Base-by-base conservation (phyloP, 2,888 invertebrate species). In the Caenorhabditis panamensis region DNA sequence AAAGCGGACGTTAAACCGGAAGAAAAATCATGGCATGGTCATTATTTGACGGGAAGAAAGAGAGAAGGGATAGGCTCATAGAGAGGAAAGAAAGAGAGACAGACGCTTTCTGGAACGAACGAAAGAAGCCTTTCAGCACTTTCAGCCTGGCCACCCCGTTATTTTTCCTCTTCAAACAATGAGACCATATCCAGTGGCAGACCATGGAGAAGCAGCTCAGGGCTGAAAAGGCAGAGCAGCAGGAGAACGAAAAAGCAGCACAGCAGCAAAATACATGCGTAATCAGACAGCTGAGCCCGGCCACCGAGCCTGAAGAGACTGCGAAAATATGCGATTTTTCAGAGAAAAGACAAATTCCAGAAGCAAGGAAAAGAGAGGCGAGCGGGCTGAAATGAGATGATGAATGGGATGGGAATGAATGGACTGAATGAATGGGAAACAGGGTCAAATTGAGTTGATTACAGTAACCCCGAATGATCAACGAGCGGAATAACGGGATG, bases 221-320 rank as follows among this genome's bases (percentile, higher is more conserved):
- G 16, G 44, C 31, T 16, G 36, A 63, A 59, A 59, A 20, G 54
- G 58, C 26, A 59, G 24, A 59, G 44, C 11, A 11, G 36, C 20
- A 54, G 20, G 20, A 49, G 37, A 37, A 41, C 41, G 58, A 53
- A 16, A 53, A 53, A 56, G 18, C 56, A 56, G 56, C 56, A 56
- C 28, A 59, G 59, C 59, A 59, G 28, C 18, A 51, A 68, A 68
- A 68, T 49, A 51, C 59, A 68, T 68, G 68, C 37, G 18, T 68
- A 68, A 68, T 68, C 68, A 68, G 68, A 36, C 68, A 68, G 58
- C 68, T 68, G 68, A 68, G 68, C 68, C 59, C 59, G 26, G 47
- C 26, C 20, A 18, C 16, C 16, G 11, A 61, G 49, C 37, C 49
- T n/a, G 20, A 49, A 47, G 24, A 47, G 18, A 44, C 16, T 2